A percentile compares a stretch with the other conserved stretches of the same genome.
phyloP scores from a whole-genome alignment of 2,113 vertebrate species.

The Trichomycterus rosablanca region DNA sequence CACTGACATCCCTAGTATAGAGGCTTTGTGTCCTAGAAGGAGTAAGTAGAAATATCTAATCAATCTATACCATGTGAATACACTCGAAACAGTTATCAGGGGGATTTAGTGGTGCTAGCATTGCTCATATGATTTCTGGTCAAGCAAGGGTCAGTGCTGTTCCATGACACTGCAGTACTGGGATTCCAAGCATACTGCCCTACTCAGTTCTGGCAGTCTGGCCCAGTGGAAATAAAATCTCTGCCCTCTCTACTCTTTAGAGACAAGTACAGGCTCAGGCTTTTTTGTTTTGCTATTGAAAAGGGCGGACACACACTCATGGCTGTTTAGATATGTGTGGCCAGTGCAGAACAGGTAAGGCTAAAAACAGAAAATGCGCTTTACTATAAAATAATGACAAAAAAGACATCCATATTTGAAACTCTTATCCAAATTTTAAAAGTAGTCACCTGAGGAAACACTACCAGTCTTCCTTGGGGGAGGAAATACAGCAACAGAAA shows the following conservation, averaged over 20 bases:
- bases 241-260: no score
- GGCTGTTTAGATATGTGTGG: background rate
- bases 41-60: background rate
- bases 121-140: conserved; percentile 46
- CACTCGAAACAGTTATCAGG: conserved; percentile 46
- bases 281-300: no score
- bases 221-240: conserved; percentile 7
- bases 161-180: conserved; percentile 55
- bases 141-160: conserved; percentile 47
- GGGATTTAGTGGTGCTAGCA: conserved; percentile 21
- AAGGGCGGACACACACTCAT: background rate
- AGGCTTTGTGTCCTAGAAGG: background rate
- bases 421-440: no score
- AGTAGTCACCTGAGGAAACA: no score
- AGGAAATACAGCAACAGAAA: no score
- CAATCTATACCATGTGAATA: conserved; percentile 36
- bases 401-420: no score
- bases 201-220: conserved; percentile 8
- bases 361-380: no score
- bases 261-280: no score
- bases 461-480: no score
- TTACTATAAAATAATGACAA: no score
- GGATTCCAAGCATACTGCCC: conserved; percentile 49
- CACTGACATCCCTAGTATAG: no score
- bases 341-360: conserved; percentile 3